Evolutionary conservation across 2,797 vertebrate species (phyloP), one percentile per base, ranked within the genome.

Genomic region (Todus mexicanus): DNA sequence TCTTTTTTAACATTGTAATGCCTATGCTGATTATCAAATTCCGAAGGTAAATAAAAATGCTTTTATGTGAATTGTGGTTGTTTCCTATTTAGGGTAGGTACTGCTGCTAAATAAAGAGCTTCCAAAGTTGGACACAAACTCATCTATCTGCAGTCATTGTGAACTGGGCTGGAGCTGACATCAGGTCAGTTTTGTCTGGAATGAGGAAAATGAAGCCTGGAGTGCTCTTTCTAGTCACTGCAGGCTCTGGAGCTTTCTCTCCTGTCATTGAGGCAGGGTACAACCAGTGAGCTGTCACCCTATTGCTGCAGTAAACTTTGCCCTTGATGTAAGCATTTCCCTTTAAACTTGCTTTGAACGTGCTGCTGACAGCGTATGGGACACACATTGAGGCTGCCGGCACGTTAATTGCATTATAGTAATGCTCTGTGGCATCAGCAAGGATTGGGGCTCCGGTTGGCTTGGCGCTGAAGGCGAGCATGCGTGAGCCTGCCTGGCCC

Each of bases 181-280:
- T 75, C 21, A 17, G 31, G 57, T 54, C 7, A 3, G 35, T 93
- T 90, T 93, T 82, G 37, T 47, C 42, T 35, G 42, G 23, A 68
- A 71, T 50, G 31, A 84, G 70, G 76, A 74, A 86, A 81, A 69
- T 29, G 29, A 77, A 42, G 31, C 57, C 57, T 45, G 56, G 33
- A 60, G 20, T 78, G 20, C 29, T 61, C 61, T 78, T 75, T 48
- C 21, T 48, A 43, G 63, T 43, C 74, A 31, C 48, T 29, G 65
- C 19, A 61, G 56, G 19, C 42, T 89, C 57, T 95, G 91, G 81
- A 90, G 29, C 40, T 93, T 84, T 89, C 89, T 81, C 22, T 59
- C 25, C 59, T 54, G 35, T 54, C 72, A 26, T 6, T 29, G 72
- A 68, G 25, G 45, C 78, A 71, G 38, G 54, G 29, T 40, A n/a